These are phyloP conservation scores for Andricus quercusramuli DNA, from an alignment of 2,888 invertebrate species.

Conservation along the genomic window DNA sequence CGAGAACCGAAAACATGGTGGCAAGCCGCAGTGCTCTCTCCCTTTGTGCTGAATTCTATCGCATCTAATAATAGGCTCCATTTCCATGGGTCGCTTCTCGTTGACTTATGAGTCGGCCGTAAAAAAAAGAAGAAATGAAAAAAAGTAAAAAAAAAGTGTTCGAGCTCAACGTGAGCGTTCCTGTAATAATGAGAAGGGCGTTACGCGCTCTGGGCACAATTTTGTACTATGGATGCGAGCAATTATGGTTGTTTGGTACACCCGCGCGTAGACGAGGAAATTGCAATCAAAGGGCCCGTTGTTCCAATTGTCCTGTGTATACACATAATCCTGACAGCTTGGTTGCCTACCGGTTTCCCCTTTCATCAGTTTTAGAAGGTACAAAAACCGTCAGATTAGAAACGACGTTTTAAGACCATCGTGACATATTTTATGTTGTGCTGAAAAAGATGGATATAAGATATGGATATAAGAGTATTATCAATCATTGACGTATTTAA, in stretches of 20 bases:
- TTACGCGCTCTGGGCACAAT: constrained; percentile 36
- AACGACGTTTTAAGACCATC: not conserved
- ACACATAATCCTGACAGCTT: not conserved
- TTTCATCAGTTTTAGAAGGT: not conserved
- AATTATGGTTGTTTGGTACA: constrained; percentile 11
- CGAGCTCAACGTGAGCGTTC: constrained; percentile 6
- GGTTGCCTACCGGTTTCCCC: constrained; percentile 4
- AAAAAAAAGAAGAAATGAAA: constrained; percentile 3
- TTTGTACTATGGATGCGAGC: constrained; percentile 18
- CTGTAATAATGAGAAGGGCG: constrained; percentile 33
- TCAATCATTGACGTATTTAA: too few species aligned
- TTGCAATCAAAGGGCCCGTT: constrained; percentile 24
- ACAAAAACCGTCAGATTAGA: not conserved
- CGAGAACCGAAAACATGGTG: constrained; percentile 23
- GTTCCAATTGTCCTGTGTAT: constrained; percentile 13
- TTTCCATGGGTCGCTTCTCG: constrained; percentile 49
- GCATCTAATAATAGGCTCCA: constrained; percentile 65
- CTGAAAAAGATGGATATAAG: not conserved
- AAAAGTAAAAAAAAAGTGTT: not conserved
- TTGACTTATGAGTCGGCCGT: constrained; percentile 33
- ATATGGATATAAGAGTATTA: too few species aligned
- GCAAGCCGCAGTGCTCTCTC: constrained; percentile 46
- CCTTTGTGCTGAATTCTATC: constrained; percentile 67
- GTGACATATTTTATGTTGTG: not conserved
- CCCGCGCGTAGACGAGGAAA: not conserved